Conservation (phyloP, 2,113 vertebrate species). For the Amazona guildingii region DNA sequence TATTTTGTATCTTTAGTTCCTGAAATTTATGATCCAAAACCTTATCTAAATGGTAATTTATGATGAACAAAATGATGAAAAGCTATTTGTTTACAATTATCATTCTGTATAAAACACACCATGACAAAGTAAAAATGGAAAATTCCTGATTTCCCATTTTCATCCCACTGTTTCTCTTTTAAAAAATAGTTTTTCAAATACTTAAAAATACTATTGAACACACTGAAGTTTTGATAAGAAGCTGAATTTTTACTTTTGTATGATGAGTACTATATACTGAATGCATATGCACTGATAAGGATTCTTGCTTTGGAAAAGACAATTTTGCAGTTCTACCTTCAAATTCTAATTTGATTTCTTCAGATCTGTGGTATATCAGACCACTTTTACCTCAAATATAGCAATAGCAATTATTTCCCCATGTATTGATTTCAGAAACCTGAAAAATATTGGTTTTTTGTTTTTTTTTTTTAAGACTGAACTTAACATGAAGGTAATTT, state of each 20-base stretch:
- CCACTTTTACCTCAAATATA: not conserved
- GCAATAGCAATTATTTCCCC: not conserved
- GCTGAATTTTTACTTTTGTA: not conserved
- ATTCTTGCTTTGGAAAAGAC: not conserved
- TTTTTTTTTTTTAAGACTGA: not conserved
- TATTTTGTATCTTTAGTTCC: not conserved
- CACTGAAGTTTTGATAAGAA: not conserved
- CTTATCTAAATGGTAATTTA: not conserved
- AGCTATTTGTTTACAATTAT: not conserved
- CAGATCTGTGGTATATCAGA: not conserved
- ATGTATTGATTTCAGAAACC: not conserved
- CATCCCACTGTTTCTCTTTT: not conserved
- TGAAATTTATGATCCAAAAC: not conserved
- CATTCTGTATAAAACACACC: not conserved
- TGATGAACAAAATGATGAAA: not conserved
- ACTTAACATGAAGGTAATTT: not conserved
- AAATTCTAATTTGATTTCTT: not conserved
- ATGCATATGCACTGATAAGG: not conserved
- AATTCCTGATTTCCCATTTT: not conserved
- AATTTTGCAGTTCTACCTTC: not conserved
- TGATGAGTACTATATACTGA: not conserved
- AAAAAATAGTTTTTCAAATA: not conserved
- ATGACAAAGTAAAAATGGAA: conserved; percentile 15
- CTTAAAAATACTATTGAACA: not conserved
- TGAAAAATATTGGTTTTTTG: not conserved